A percentile compares a stretch with the other conserved stretches of the same genome.
Evolutionary conservation across 1,140 invertebrate genomes (phyloP).

Genomic region (Bilobella aurantiaca): DNA sequence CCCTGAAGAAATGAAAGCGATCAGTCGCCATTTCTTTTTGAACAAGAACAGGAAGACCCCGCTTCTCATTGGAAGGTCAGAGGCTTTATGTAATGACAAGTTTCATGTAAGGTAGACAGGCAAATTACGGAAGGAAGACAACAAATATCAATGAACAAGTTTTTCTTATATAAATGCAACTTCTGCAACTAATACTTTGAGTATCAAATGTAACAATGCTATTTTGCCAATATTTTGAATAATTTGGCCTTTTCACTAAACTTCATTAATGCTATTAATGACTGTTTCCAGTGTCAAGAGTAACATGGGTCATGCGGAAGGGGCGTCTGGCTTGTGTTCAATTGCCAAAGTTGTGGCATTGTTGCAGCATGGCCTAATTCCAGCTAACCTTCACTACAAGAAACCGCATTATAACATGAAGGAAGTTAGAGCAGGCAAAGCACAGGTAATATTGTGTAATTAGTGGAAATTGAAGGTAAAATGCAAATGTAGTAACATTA

Average conservation of each 20-base stretch:
- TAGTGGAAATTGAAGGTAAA: not conserved
- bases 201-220: no score
- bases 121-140: no score
- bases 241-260: not conserved
- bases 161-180: no score
- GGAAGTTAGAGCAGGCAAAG: not conserved
- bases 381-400: constrained; percentile 50
- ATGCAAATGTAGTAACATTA: no score
- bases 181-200: no score
- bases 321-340: constrained; percentile 71
- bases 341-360: constrained; percentile 62
- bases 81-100: no score
- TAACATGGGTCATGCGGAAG: constrained; percentile 86
- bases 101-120: no score
- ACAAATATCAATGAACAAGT: no score
- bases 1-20: constrained; percentile 67
- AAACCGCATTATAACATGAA: not conserved
- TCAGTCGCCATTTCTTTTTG: constrained; percentile 54
- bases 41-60: not conserved
- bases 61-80: constrained; percentile 87
- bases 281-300: constrained; percentile 51
- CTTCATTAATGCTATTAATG: not conserved
- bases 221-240: not conserved
- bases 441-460: not conserved
- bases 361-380: constrained; percentile 46